Percentiles rank a stretch among this genome's conserved stretches.
These are phyloP conservation scores for Solenopsis invicta DNA, from an alignment of 1,140 invertebrate genomes.

Conservation along the genomic window DNA sequence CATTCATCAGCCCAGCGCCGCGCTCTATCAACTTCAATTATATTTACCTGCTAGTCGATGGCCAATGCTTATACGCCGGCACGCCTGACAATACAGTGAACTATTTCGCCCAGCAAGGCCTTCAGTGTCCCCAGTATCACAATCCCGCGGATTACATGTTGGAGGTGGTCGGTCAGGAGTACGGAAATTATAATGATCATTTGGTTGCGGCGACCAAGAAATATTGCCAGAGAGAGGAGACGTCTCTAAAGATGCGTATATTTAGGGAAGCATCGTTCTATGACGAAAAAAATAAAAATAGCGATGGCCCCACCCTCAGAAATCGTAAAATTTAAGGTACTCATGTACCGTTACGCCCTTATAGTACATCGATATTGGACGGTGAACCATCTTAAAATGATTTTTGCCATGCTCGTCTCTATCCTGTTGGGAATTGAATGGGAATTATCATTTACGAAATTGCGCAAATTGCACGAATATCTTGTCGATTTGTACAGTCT, in stretches of 20 bases:
- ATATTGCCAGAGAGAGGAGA: slow-evolving; percentile 79
- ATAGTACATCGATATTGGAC: slow-evolving; percentile 92
- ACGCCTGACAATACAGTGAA: slow-evolving; percentile 91
- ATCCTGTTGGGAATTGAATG: slow-evolving; percentile 89
- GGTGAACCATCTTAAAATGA: slow-evolving; percentile 90
- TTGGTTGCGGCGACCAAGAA: slow-evolving; percentile 88
- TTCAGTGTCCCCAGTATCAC: slow-evolving; percentile 96
- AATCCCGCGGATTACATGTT: slow-evolving; percentile 97
- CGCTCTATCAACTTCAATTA: slow-evolving; percentile 96
- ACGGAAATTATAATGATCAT: slow-evolving; percentile 92
- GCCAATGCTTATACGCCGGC: slow-evolving; percentile 95
- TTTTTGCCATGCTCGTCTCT: slow-evolving; percentile 90
- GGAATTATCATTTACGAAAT: not conserved
- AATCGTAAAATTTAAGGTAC: slow-evolving; percentile 87
- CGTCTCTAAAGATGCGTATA: slow-evolving; percentile 33
- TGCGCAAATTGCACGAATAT: not conserved
- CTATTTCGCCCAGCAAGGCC: slow-evolving; percentile 91
- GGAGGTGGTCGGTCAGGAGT: slow-evolving; percentile 94
- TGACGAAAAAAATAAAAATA: slow-evolving; percentile 79
- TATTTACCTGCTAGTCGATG: slow-evolving; percentile 94
- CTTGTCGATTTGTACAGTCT: not conserved
- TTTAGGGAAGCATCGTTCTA: not conserved
- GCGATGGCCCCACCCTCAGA: slow-evolving; percentile 88
- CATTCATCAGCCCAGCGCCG: slow-evolving; percentile 93
- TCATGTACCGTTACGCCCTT: slow-evolving; percentile 88